Conservation (phyloP, 2,113 vertebrate species). For the Oncorhynchus nerka region DNA sequence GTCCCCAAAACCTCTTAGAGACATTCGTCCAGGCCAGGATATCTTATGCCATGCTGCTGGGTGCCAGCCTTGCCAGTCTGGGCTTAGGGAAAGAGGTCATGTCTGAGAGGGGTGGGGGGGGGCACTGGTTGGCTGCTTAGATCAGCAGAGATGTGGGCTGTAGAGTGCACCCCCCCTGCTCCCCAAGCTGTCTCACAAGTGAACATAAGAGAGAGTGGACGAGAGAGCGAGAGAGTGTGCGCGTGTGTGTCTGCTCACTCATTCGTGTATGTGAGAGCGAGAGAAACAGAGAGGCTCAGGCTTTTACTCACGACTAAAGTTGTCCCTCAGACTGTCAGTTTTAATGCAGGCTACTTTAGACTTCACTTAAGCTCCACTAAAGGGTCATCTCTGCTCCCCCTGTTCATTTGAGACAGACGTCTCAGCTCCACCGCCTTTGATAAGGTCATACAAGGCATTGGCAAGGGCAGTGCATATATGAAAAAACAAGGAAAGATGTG, state of each 20-base stretch:
- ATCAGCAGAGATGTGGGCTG: constrained; percentile 44
- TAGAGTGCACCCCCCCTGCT: constrained; percentile 1
- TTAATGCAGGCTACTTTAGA: too few species aligned
- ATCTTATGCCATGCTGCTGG: too few species aligned
- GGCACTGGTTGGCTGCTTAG: constrained; percentile 25
- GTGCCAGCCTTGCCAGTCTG: background rate
- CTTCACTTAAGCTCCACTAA: too few species aligned
- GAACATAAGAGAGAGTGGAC: background rate
- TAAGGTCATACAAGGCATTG: too few species aligned
- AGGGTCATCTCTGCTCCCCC: too few species aligned
- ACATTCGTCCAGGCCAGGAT: too few species aligned
- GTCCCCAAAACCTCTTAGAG: too few species aligned
- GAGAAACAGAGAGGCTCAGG: background rate
- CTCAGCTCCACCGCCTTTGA: too few species aligned
- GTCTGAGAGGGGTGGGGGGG: background rate
- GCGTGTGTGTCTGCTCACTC: background rate
- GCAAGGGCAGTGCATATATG: too few species aligned
- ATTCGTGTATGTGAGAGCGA: background rate
- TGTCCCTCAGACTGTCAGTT: too few species aligned
- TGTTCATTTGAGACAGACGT: background rate
- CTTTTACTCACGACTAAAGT: too few species aligned
- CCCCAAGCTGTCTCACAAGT: constrained; percentile 10
- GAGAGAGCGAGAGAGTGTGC: background rate
- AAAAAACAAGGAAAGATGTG: too few species aligned
- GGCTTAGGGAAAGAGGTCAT: constrained; percentile 32